Base-by-base conservation (phyloP, 2,797 vertebrate genomes). In the Synaphobranchus kaupii region DNA sequence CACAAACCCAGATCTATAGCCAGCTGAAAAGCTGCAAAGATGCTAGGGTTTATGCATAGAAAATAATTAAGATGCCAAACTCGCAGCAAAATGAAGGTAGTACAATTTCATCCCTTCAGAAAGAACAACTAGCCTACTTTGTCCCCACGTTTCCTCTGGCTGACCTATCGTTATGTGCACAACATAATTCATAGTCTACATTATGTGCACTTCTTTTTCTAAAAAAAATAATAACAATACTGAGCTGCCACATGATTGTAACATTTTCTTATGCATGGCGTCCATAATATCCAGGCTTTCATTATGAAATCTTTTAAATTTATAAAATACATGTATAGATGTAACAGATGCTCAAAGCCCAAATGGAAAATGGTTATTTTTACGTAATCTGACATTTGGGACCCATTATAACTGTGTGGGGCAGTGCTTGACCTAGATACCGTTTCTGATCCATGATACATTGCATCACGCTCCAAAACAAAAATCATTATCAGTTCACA, bases 341-440 rank as follows among this genome's bases (percentile, higher is more conserved):
- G 90, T 90, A 88, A 90, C 86, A 89, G 34, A 85, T 10, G 68
- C 87, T 90, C 89, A 90, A 88, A 90, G 88, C 88, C 82, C 87
- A 90, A 91, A 91, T 88, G 85, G 85, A 91, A 89, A 91, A 80
- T 28, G 50, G 81, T 86, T 80, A 85, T 78, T 89, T 91, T 90
- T 90, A 90, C 88, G 15, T 80, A 85, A 73, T 54, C 28, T 88
- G 89, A 88, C 90, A 89, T 90, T 90, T 82, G 63, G 89, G 85
- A 88, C 85, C 88, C 89, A 91, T 89, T 91, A 89, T 88, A 87
- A 89, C 88, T 89, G 83, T 89, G 83, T 88, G 85, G 89, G 48
- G 86, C 73, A 83, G 88, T 66, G 89, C 56, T 87, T 92, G 91
- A 90, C 91, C 91, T 90, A 92, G 88, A 91, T 92, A 91, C 83